Percentiles rank a stretch among this genome's conserved stretches.
Conservation (phyloP, 2,113 vertebrate species). For the Mustelus asterias region DNA sequence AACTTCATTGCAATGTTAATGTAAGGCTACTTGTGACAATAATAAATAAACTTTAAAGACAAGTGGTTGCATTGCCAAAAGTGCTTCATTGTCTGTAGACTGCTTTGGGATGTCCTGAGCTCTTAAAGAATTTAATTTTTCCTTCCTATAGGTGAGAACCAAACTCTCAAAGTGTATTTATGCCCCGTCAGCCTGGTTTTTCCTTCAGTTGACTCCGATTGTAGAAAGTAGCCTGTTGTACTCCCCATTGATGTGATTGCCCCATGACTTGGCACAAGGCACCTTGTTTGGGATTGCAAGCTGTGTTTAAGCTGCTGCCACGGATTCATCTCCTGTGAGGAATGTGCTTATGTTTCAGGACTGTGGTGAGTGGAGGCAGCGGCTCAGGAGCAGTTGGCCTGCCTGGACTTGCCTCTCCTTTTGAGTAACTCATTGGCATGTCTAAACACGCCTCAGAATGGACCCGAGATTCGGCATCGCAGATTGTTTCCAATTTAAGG, state of each 20-base stretch:
- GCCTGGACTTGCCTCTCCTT: background rate
- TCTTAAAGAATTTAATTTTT: background rate
- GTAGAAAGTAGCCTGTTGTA: background rate
- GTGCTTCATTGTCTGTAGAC: background rate
- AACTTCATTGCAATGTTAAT: too few relatives aligned
- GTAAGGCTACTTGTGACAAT: too few relatives aligned
- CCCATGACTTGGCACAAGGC: background rate
- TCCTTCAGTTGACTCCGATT: background rate
- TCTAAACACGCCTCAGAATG: background rate
- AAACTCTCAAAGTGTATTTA: background rate
- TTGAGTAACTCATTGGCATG: background rate
- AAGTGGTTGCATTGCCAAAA: background rate
- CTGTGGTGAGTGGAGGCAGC: background rate
- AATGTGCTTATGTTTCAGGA: background rate
- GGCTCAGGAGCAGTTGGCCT: background rate
- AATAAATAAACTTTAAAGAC: background rate
- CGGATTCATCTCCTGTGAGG: slow-evolving; percentile 8
- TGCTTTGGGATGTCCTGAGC: background rate
- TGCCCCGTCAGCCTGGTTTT: background rate
- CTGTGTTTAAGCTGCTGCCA: background rate
- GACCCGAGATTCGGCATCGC: background rate
- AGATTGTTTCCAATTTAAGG: background rate
- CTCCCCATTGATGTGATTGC: background rate
- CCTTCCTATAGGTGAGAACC: background rate
- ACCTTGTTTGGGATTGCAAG: background rate